Base-by-base conservation (phyloP, 1,140 invertebrate genomes). In the Temnothorax nylanderi region DNA sequence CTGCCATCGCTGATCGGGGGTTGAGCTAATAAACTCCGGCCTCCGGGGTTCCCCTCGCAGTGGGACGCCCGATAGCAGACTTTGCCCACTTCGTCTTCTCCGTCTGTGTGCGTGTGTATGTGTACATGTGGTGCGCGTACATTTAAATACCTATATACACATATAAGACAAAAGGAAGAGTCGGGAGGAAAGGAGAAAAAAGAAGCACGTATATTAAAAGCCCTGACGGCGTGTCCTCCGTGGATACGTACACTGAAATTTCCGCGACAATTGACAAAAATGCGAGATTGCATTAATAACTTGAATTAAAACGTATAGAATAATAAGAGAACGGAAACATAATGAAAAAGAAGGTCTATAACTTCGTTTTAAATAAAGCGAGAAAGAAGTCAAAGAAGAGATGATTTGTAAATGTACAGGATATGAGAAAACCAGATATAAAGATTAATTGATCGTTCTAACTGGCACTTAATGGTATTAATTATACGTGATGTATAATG, bases 11-110 rank as follows among this genome's bases (percentile, higher is more conserved):
- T 90, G 87, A 69, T 84, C 74, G 90, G 92, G 92, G 92, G 93
- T 93, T 93, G 92, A 92, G 87, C 90, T 93, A 94, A 93, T 94
- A 94, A 93, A 93, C 92, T 93, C 89, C 91, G 85, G 92, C 89
- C 93, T 93, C 93, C 88, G 78, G 65, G 92, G 90, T 91, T 88
- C 86, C 89, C 89, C 74, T 93, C 92, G 85, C 92, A 89, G 86
- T 90, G 91, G 90, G 92, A 93, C 80, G 91, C 91, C 91, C 86
- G 92, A 91, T 93, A 92, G 87, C 86, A 86, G 90, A 87, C 91
- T 93, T 93, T 89, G 87, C 80, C 85, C 85, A 89, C 88, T 93
- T 88, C 87, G 91, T 93, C 86, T 91, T 87, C 51, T 75, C 72
- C 85, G 18, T 64, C 41, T 76, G 56, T 64, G 74, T 58, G 84